These are phyloP conservation scores for Lepidocyrtoides sp. DNA, from an alignment of 2,888 invertebrate species.

Conservation along the genomic window DNA sequence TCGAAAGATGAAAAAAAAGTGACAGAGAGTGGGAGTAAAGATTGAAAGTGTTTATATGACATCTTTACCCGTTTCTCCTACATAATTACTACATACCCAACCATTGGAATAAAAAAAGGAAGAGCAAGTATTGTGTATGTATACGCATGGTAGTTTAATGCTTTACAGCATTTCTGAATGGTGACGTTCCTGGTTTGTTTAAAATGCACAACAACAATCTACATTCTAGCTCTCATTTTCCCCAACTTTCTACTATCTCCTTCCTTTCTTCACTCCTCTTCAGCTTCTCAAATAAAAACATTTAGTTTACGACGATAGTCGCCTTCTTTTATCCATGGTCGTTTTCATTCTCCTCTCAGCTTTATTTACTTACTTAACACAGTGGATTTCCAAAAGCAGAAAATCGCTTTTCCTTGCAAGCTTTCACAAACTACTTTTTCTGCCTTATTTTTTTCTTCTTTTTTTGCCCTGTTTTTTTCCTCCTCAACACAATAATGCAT, in stretches of 20 bases:
- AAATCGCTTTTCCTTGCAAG: conserved; percentile 44
- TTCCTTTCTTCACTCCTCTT: not conserved
- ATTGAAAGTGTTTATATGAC: conserved; percentile 22
- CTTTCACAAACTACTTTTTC: conserved; percentile 56
- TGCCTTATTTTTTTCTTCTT: conserved; percentile 35
- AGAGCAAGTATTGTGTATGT: not conserved
- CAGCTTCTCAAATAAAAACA: conserved; percentile 69
- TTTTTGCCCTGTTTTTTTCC: not conserved
- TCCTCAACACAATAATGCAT: conserved; percentile 55
- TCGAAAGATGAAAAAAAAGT: not conserved
- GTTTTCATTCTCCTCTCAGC: conserved; percentile 27
- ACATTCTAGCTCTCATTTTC: conserved; percentile 6
- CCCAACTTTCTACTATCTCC: conserved; percentile 4
- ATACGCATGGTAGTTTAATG: too few species aligned
- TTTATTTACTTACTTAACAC: conserved; percentile 17
- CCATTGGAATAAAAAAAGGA: not conserved
- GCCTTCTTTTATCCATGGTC: conserved; percentile 28
- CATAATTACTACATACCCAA: not conserved
- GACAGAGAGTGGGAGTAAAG: not conserved
- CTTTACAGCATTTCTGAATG: not conserved
- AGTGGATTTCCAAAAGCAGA: conserved; percentile 24
- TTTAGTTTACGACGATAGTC: conserved; percentile 73
- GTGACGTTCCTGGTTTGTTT: not conserved
- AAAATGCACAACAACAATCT: not conserved
- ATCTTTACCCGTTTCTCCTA: not conserved